A percentile compares a stretch with the other conserved stretches of the same genome.
phyloP scores from a whole-genome alignment of 2,888 invertebrate species.

The Hyposoter dolosus region DNA sequence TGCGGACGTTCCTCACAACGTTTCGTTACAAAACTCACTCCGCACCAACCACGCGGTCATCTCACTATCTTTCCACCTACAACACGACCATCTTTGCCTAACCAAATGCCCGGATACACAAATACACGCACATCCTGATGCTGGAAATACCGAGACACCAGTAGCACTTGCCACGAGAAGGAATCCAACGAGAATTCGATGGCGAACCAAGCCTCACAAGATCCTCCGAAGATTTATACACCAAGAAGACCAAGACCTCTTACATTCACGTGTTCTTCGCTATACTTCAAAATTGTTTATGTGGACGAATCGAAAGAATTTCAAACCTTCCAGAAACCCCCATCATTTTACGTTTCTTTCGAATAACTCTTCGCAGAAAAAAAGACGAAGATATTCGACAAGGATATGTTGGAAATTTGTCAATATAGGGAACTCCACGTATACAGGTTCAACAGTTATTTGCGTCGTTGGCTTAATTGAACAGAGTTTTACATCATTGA shows the following conservation, averaged over 20 bases:
- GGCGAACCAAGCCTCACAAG: conserved; percentile 30
- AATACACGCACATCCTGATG: conserved; percentile 7
- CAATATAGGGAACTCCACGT: conserved; percentile 1
- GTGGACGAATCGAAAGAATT: conserved; percentile 51
- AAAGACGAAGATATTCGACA: conserved; percentile 11
- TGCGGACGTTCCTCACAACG: conserved; percentile 29
- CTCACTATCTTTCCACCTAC: conserved; percentile 38
- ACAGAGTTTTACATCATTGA: background rate
- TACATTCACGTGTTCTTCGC: background rate
- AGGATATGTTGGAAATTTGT: background rate
- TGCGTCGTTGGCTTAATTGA: background rate
- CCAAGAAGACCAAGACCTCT: background rate
- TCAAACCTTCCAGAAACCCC: conserved; percentile 49
- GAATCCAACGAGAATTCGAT: conserved; percentile 62
- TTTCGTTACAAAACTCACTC: conserved; percentile 26
- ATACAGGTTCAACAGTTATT: background rate
- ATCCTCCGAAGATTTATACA: conserved; percentile 54
- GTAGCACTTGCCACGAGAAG: conserved; percentile 17
- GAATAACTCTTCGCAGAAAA: conserved; percentile 13
- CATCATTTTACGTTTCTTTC: conserved; percentile 32
- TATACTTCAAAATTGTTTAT: conserved; percentile 4
- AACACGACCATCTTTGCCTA: conserved; percentile 35
- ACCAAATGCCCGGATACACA: conserved; percentile 20
- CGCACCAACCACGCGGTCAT: conserved; percentile 49
- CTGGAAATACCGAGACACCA: conserved; percentile 47